Conservation (phyloP, 2,113 vertebrate genomes). For the Spheniscus mendiculus region DNA sequence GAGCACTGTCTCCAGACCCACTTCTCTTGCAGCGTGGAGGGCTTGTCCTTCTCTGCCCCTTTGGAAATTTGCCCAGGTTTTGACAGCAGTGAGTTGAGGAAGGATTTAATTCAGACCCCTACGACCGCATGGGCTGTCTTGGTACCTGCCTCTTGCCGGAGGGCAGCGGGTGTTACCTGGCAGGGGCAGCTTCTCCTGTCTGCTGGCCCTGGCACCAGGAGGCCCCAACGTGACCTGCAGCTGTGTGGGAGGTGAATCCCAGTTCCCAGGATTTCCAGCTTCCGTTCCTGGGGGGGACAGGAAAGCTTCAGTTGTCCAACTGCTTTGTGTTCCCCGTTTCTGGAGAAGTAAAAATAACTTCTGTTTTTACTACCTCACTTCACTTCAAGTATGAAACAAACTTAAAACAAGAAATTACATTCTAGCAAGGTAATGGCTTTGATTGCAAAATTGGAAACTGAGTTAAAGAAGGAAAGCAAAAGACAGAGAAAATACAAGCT, state of each 20-base stretch:
- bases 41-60: neutral
- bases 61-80: neutral
- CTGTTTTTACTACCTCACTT: neutral
- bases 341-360: neutral
- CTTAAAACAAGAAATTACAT: neutral
- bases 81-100: neutral
- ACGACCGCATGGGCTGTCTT: fast-evolving
- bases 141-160: neutral
- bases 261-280: neutral
- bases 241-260: neutral
- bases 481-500: neutral
- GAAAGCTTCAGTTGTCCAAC: neutral
- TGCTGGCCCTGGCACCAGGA: neutral
- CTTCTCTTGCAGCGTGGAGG: neutral
- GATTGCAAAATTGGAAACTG: neutral
- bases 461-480: neutral
- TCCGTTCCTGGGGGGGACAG: neutral
- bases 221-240: neutral
- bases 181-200: neutral
- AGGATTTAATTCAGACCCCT: neutral
- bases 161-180: neutral
- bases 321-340: neutral
- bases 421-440: neutral
- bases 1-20: neutral
- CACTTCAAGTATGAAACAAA: neutral